A percentile compares a stretch with the other conserved stretches of the same genome.
Evolutionary conservation across 2,888 invertebrate genomes (phyloP).

Genomic region (Rhagium mordax): DNA sequence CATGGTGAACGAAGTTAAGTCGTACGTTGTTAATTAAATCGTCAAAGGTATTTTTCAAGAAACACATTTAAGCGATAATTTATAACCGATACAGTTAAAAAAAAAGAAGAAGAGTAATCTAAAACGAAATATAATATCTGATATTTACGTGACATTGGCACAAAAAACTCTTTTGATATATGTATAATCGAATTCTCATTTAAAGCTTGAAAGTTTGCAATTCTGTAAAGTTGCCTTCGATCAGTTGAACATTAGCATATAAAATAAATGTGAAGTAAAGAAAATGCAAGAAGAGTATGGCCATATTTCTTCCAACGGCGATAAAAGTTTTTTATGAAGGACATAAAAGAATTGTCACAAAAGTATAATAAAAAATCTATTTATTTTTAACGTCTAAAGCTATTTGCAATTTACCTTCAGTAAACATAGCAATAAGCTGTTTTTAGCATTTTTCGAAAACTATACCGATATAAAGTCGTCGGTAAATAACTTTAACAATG

Average conservation of each 20-base stretch:
- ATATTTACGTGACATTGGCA: too few species aligned
- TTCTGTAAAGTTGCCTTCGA: not conserved
- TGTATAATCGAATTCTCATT: not conserved
- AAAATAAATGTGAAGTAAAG: not conserved
- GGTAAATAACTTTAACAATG: not conserved
- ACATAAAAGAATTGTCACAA: slow-evolving; percentile 1
- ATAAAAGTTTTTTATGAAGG: slow-evolving; percentile 4
- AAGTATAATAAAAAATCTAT: not conserved
- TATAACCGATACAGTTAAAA: too few species aligned
- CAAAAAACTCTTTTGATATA: not conserved
- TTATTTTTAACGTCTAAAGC: slow-evolving; percentile 4
- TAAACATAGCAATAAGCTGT: not conserved
- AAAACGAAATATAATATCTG: too few species aligned
- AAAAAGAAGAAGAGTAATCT: too few species aligned
- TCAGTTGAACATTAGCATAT: not conserved
- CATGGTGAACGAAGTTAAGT: too few species aligned
- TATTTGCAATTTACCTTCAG: not conserved
- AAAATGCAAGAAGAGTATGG: not conserved
- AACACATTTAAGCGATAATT: too few species aligned
- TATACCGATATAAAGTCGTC: not conserved
- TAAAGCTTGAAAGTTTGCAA: not conserved
- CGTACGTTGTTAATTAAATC: too few species aligned
- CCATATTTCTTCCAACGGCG: not conserved
- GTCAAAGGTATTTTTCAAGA: too few species aligned
- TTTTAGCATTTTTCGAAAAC: too few species aligned